Evolutionary conservation across 2,888 invertebrate species (phyloP), one percentile per base, ranked within the genome.

Genomic region (Folsomia manolachei): DNA sequence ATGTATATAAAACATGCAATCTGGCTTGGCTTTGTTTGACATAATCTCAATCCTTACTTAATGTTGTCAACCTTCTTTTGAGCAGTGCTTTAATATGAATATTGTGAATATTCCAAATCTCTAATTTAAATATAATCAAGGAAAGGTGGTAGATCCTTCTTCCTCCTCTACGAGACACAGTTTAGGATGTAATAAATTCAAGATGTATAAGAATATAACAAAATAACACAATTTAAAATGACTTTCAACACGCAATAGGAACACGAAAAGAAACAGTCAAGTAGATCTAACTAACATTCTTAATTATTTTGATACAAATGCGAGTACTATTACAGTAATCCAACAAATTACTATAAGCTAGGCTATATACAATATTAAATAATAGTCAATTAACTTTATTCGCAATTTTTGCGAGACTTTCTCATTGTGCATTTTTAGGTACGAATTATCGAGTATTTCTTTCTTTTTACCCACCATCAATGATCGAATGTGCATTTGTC

Each of bases 31-130:
- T 56, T 56, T 7, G 21, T 19, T 62, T 66, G n/a, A 2, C 27
- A 27, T 66, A 66, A 66, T 66, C 65, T 66, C 65, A 66, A 27
- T 52, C 23, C 52, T 52, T 66, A 27, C 21, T 66, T 52, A n/a
- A 63, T n/a, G 18, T 56, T 56, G 18, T 62, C 23, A 62, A 23
- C 62, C 26, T 62, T 62, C 24, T 7, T 62, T 62, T 62, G 62
- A 62, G 62, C 62, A 62, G 62, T 62, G 62, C 62, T 24, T 62
- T 23, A 62, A 62, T 23, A 62, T 19, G 62, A 62, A 60, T 60
- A 60, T 4, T 60, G 60, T n/a, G 7, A 19, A 24, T 25, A 62
- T 62, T 62, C 62, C 2, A 62, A 24, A 23, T 62, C 21, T 21
- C 56, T 56, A 56, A 18, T 56, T 14, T 56, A 56, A 39, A 39